Conservation (phyloP, 2,113 vertebrate species). For the Tupaia tana region DNA sequence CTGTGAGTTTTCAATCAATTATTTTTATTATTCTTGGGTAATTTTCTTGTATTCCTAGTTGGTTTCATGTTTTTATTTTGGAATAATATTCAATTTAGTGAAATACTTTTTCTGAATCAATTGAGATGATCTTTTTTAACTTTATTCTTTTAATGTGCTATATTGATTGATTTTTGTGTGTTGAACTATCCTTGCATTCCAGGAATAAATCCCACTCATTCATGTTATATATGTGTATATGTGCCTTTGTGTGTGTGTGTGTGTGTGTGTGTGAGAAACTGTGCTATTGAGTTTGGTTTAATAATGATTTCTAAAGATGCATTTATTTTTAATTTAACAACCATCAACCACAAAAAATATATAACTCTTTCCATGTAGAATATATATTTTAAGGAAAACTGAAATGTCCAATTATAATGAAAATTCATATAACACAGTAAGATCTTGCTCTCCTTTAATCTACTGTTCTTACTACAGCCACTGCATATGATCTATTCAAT, state of each 20-base stretch:
- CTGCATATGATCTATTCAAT: neutral
- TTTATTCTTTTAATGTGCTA: neutral
- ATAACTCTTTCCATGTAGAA: neutral
- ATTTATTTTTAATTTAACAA: neutral
- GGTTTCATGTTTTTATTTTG: neutral
- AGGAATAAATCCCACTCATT: neutral
- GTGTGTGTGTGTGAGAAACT: too few relatives aligned
- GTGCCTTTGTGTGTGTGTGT: too few relatives aligned
- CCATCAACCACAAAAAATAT: neutral
- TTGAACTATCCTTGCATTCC: neutral
- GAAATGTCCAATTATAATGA: neutral
- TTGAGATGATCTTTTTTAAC: neutral
- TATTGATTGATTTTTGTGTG: neutral
- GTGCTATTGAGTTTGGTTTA: neutral
- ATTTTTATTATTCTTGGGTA: neutral
- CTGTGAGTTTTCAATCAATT: neutral
- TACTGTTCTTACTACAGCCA: neutral
- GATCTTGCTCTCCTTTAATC: neutral
- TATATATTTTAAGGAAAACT: neutral
- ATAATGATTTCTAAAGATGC: neutral
- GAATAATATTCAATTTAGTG: neutral
- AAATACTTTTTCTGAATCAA: neutral
- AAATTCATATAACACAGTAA: neutral
- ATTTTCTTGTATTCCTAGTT: neutral
- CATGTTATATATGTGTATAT: too few relatives aligned